Percentiles rank a stretch among this genome's conserved stretches.
These are phyloP conservation scores for Dicerorhinus sumatrensis DNA, from an alignment of 2,113 vertebrate species.

Conservation along the genomic window DNA sequence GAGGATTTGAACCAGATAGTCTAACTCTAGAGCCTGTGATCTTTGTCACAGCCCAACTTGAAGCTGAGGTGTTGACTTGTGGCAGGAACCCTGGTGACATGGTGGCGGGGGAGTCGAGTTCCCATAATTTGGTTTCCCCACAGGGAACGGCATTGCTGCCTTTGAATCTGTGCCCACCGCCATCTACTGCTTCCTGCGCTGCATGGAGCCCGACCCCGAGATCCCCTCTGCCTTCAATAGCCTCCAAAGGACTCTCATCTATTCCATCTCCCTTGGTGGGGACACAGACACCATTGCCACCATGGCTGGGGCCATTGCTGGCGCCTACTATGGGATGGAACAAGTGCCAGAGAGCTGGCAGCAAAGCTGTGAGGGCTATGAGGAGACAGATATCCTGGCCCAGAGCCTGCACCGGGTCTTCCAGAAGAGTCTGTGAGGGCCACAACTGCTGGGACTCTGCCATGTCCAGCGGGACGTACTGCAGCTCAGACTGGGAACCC, in stretches of 20 bases:
- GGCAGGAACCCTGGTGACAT: neutral
- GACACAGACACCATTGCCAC: conserved; percentile 99
- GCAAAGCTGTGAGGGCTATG: conserved; percentile 93
- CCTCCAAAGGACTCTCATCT: conserved; percentile 95
- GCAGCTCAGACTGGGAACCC: neutral
- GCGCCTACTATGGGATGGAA: conserved; percentile 95
- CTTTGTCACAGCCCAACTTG: neutral
- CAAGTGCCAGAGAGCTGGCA: conserved; percentile 93
- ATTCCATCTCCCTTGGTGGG: conserved; percentile 96
- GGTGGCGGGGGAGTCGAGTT: neutral
- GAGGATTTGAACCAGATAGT: neutral
- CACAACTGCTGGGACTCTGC: neutral
- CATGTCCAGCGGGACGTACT: neutral
- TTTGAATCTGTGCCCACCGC: conserved; percentile 98
- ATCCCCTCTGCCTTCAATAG: conserved; percentile 92
- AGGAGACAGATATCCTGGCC: conserved; percentile 92
- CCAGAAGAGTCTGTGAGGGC: conserved; percentile 83
- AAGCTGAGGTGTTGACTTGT: neutral
- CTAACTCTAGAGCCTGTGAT: neutral
- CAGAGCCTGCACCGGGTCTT: conserved; percentile 91
- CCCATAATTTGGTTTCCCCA: neutral
- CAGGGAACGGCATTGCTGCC: conserved; percentile 97
- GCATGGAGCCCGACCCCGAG: conserved; percentile 92
- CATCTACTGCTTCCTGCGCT: conserved; percentile 97
- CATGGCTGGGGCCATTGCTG: conserved; percentile 98